Conservation (phyloP, 1,140 invertebrate genomes). For the Ceratitis capitata region DNA sequence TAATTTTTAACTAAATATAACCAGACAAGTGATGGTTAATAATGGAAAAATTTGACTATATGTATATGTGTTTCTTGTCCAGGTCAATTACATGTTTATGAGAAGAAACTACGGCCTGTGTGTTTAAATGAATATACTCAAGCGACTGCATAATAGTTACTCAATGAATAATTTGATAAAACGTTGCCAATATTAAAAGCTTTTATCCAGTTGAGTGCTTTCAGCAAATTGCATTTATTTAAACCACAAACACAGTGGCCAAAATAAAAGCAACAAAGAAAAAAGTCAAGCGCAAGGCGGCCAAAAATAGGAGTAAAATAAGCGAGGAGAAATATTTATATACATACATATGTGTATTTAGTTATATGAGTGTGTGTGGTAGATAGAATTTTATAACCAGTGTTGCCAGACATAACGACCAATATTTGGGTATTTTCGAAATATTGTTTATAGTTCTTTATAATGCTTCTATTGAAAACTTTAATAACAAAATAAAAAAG, state of each 20-base stretch:
- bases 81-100: not conserved
- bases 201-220: conserved; percentile 45
- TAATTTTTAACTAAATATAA: too few species aligned
- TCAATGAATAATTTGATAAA: conserved; percentile 42
- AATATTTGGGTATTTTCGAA: not conserved
- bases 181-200: conserved; percentile 37
- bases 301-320: not conserved
- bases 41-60: too few species aligned
- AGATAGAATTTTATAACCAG: too few species aligned
- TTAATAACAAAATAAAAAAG: too few species aligned
- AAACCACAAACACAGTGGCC: conserved; percentile 40
- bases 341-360: not conserved
- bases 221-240: conserved; percentile 44
- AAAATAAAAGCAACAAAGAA: too few species aligned
- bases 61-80: too few species aligned
- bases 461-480: too few species aligned
- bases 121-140: not conserved
- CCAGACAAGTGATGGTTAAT: too few species aligned
- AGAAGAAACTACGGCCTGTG: not conserved
- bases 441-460: too few species aligned
- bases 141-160: not conserved
- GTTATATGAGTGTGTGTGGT: not conserved
- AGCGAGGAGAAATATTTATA: not conserved
- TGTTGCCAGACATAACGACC: too few species aligned
- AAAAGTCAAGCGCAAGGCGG: too few species aligned